These are phyloP conservation scores for Brachylomia viminalis DNA, from an alignment of 2,888 invertebrate genomes.

Conservation along the genomic window DNA sequence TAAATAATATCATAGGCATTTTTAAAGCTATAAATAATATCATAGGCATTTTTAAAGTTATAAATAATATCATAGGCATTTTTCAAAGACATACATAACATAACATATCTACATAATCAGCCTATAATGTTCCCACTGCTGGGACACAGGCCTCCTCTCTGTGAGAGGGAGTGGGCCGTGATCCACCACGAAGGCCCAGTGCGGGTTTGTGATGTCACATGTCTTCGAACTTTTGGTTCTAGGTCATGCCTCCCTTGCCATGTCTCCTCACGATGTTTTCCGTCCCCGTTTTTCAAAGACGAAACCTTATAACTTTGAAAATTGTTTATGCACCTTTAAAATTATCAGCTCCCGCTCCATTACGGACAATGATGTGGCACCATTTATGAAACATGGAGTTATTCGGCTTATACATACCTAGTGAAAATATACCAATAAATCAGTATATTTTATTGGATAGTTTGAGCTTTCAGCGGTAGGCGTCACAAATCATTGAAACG, in stretches of 20 bases:
- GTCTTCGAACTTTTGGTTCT: too few species aligned
- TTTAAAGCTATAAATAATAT: too few species aligned
- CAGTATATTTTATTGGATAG: slow-evolving; percentile 70
- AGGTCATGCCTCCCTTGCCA: too few species aligned
- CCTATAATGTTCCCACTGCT: too few species aligned
- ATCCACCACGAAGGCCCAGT: too few species aligned
- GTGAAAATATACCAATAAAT: slow-evolving; percentile 65
- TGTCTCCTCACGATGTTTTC: too few species aligned
- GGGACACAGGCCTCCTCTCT: too few species aligned
- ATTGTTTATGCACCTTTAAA: slow-evolving; percentile 23
- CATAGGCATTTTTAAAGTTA: background rate
- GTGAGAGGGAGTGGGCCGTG: too few species aligned
- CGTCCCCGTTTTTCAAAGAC: too few species aligned
- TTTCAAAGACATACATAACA: background rate
- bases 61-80: background rate
- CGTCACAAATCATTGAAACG: slow-evolving; percentile 74
- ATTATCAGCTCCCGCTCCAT: slow-evolving; percentile 47
- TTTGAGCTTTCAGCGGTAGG: slow-evolving; percentile 70
- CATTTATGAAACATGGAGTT: slow-evolving; percentile 37
- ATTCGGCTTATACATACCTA: slow-evolving; percentile 45
- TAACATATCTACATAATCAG: too few species aligned
- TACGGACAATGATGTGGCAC: slow-evolving; percentile 40
- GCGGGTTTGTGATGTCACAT: too few species aligned
- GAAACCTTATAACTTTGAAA: background rate
- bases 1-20: background rate